Base-by-base conservation (phyloP, 2,888 invertebrate species). In the Charanyca ferruginea region DNA sequence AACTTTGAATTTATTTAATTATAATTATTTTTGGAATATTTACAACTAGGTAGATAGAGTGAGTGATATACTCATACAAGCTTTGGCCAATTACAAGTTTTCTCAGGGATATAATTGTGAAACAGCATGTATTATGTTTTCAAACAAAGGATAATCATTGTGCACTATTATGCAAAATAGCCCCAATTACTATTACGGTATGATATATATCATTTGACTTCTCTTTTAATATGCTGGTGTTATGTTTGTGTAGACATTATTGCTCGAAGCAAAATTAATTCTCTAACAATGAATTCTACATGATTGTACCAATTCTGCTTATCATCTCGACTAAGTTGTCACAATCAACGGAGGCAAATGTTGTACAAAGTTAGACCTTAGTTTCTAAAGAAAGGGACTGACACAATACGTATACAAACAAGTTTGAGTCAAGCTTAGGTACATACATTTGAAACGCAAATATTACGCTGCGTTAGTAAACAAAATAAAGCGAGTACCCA, bases 391-490 rank as follows among this genome's bases (percentile, higher is more conserved):
- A 75, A 75, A 66, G 74, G 67, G 57, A 63, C 61, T 61, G 63
- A 76, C 75, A 79, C 64, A 75, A 74, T 73, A 80, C 78, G 66
- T 79, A 77, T 75, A 81, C 73, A 75, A 78, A 78, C 70, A 80
- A 79, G 76, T 74, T 51, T 62, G 61, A 77, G 60, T 77, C 83
- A 85, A 84, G 67, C 67, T 74, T 77, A 87, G 71, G 57, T 49
- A 74, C 72, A 73, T 55, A 70, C 54, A 73, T 88, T 87, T 82
- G 83, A 83, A 86, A 88, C 77, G 82, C 83, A 87, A 90, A 90
- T 84, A 87, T 51, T 35, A 63, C 69, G 73, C 73, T 70, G 69
- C 69, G 79, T 85, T 83, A 77, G 83, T 77, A 83, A 85, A 78
- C 82, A 85, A 87, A 89, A 87, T 80, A 87, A 67, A 77, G 78